These are phyloP conservation scores for Myxocyprinus asiaticus DNA, from an alignment of 2,113 vertebrate genomes.

Conservation along the genomic window DNA sequence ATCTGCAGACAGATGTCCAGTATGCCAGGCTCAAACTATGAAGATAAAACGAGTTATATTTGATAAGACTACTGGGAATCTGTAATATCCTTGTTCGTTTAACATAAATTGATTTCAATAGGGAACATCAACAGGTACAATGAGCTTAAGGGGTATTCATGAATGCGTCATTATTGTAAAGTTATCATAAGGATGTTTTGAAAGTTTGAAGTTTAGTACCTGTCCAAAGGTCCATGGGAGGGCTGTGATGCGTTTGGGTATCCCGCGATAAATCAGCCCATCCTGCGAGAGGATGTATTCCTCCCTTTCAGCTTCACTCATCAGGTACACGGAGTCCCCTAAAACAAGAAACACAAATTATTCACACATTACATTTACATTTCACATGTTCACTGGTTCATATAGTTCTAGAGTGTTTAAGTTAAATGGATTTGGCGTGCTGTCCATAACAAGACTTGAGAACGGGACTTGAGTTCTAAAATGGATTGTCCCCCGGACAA, in stretches of 20 bases:
- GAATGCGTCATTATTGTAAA: not conserved
- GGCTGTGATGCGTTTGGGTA: conserved; percentile 67
- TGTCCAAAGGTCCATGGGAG: conserved; percentile 88
- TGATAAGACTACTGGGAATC: not conserved
- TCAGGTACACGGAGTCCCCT: conserved; percentile 84
- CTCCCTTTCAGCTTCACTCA: conserved; percentile 63
- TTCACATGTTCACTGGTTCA: too few species aligned
- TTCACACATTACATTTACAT: not conserved
- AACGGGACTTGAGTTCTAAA: too few species aligned
- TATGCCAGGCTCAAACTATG: conserved; percentile 82
- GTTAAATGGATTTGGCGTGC: too few species aligned
- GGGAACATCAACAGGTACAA: not conserved
- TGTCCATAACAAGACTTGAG: too few species aligned
- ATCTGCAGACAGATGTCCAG: conserved; percentile 82
- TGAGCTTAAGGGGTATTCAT: too few species aligned
- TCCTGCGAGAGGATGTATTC: conserved; percentile 85
- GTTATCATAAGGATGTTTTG: not conserved
- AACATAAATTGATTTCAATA: not conserved
- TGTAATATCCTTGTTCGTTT: not conserved
- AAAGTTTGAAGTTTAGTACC: conserved; percentile 63
- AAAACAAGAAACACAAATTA: conserved; percentile 10
- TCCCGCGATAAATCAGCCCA: conserved; percentile 83
- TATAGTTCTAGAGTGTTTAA: too few species aligned
- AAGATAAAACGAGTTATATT: not conserved
- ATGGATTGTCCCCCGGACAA: too few species aligned